phyloP scores from a whole-genome alignment of 1,140 invertebrate genomes.

The Meloidogyne hapla region DNA sequence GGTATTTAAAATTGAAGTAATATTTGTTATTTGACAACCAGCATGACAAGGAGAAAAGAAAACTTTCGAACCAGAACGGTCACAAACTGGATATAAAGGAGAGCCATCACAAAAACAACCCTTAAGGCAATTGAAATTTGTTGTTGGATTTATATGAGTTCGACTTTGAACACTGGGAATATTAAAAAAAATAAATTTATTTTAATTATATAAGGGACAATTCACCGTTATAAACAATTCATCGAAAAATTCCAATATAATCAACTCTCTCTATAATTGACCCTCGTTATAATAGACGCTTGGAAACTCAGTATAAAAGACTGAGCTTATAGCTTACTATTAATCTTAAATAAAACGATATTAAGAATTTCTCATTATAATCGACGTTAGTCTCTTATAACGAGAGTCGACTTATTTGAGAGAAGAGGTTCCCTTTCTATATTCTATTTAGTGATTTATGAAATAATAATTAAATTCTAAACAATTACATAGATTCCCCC shows the following conservation, averaged over 20 bases:
- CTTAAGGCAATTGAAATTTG: constrained; percentile 41
- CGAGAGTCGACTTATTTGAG: no score
- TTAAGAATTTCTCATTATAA: no score
- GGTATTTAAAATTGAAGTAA: constrained; percentile 34
- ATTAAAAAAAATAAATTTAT: no score
- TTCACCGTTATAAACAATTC: constrained; percentile 28
- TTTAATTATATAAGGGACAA: no score
- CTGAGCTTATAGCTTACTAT: no score
- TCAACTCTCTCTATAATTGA: no score
- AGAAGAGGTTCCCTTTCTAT: not conserved
- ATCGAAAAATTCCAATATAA: no score
- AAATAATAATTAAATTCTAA: constrained; percentile 9
- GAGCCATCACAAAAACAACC: constrained; percentile 56
- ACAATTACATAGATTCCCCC: constrained; percentile 33
- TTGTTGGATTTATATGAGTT: not conserved
- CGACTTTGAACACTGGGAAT: not conserved
- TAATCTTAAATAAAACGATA: no score
- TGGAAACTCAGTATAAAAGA: no score
- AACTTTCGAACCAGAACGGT: constrained; percentile 45
- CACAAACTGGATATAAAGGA: constrained; percentile 61
- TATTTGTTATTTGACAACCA: constrained; percentile 51
- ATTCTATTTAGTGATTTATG: not conserved
- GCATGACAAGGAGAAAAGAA: constrained; percentile 62
- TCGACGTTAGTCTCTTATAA: no score
- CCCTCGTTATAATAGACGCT: no score